These are phyloP conservation scores for Cyanoramphus novaezelandiae DNA, from an alignment of 2,113 vertebrate species.

Conservation along the genomic window DNA sequence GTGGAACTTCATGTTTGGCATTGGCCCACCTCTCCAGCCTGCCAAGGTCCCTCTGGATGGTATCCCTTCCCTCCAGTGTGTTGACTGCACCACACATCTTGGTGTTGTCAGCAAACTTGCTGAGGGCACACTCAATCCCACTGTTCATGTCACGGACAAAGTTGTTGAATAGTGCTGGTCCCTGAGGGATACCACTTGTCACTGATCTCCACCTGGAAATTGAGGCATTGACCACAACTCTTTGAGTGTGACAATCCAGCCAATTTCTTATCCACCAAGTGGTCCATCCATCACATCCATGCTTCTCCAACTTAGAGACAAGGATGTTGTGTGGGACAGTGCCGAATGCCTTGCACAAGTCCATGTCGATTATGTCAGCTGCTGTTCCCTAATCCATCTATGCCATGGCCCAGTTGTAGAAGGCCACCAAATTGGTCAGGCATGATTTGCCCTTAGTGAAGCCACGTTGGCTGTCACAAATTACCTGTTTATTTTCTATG, in stretches of 20 bases:
- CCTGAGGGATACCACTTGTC: not conserved
- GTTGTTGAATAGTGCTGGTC: not conserved
- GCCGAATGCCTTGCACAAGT: not conserved
- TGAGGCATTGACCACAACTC: not conserved
- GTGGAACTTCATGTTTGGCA: not conserved
- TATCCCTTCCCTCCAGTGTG: not conserved
- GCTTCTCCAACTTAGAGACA: too few relatives aligned
- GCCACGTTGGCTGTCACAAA: not conserved
- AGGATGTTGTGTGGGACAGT: not conserved
- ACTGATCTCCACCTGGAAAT: not conserved
- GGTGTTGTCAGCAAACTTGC: not conserved
- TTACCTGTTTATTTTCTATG: not conserved
- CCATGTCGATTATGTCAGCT: not conserved
- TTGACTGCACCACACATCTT: not conserved
- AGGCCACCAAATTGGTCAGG: not conserved
- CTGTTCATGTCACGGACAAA: not conserved
- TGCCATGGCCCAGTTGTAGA: not conserved
- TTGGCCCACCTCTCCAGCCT: not conserved
- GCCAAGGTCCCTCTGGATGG: not conserved
- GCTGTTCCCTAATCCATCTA: not conserved
- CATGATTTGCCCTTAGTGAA: not conserved
- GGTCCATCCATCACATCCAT: too few relatives aligned
- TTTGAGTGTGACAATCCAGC: not conserved
- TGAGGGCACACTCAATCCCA: not conserved
- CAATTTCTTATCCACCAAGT: too few relatives aligned